Evolutionary conservation across 1,140 invertebrate genomes (phyloP).

Genomic region (Periplaneta americana): DNA sequence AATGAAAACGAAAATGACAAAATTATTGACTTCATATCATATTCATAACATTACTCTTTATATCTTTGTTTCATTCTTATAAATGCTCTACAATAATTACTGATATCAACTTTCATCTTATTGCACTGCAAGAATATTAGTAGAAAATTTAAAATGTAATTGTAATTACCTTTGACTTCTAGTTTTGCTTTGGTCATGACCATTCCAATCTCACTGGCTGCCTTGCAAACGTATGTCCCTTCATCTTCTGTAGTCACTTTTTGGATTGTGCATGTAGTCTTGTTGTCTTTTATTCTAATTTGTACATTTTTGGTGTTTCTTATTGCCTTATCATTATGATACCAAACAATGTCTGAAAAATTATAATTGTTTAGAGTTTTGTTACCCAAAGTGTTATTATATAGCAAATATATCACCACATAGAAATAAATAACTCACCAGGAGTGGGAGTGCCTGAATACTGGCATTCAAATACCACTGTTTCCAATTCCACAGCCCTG

Average conservation of each 20-base stretch:
- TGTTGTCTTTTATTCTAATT: constrained; percentile 67
- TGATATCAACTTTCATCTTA: too few relatives aligned
- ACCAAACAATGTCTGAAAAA: constrained; percentile 80
- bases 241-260: constrained; percentile 62
- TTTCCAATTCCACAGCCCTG: constrained; percentile 66
- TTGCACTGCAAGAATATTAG: too few relatives aligned
- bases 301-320: constrained; percentile 62
- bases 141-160: too few relatives aligned
- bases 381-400: not conserved
- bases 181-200: constrained; percentile 74
- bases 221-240: constrained; percentile 83
- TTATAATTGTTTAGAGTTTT: too few relatives aligned
- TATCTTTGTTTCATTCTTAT: too few relatives aligned
- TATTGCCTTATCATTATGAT: constrained; percentile 76
- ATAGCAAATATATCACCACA: not conserved
- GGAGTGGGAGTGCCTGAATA: constrained; percentile 80
- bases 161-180: constrained; percentile 52
- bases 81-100: too few relatives aligned
- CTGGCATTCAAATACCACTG: constrained; percentile 65
- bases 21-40: too few relatives aligned
- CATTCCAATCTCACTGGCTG: constrained; percentile 74
- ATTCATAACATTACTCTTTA: too few relatives aligned
- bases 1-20: too few relatives aligned
- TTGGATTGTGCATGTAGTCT: constrained; percentile 63
- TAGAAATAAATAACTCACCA: constrained; percentile 46